These are phyloP conservation scores for Seriola rivoliana DNA, from an alignment of 2,113 vertebrate genomes.

Conservation along the genomic window DNA sequence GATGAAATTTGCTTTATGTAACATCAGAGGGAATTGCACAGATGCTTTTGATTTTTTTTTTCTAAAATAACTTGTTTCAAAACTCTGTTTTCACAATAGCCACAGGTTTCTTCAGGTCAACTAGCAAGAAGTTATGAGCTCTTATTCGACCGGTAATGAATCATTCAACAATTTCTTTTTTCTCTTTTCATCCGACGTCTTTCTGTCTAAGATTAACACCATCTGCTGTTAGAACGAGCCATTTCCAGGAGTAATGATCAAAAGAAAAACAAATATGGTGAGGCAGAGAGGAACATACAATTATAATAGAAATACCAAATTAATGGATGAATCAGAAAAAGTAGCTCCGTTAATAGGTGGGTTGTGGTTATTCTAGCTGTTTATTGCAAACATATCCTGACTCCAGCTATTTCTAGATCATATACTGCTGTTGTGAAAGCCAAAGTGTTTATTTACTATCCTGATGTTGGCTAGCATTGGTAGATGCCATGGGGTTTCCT, in stretches of 20 bases:
- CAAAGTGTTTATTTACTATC: conserved; percentile 74
- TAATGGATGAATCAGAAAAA: conserved; percentile 11
- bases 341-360: conserved; percentile 10
- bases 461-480: conserved; percentile 67
- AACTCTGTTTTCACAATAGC: conserved; percentile 1
- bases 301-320: neutral
- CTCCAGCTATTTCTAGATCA: conserved; percentile 67
- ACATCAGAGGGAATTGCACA: neutral
- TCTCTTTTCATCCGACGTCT: conserved; percentile 22
- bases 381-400: conserved; percentile 44
- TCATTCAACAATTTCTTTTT: conserved; percentile 7
- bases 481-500: conserved; percentile 73
- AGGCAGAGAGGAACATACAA: neutral
- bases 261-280: neutral
- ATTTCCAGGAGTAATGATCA: conserved; percentile 2
- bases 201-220: conserved; percentile 52
- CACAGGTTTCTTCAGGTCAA: conserved; percentile 36
- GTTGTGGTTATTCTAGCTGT: conserved; percentile 29
- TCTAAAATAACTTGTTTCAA: conserved; percentile 9
- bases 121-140: conserved; percentile 41
- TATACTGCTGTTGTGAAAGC: conserved; percentile 70
- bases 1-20: conserved; percentile 22
- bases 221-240: conserved; percentile 39
- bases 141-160: conserved; percentile 39
- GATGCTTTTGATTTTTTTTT: neutral